Conservation (phyloP, 2,888 invertebrate genomes). For the Allygus modestus region DNA sequence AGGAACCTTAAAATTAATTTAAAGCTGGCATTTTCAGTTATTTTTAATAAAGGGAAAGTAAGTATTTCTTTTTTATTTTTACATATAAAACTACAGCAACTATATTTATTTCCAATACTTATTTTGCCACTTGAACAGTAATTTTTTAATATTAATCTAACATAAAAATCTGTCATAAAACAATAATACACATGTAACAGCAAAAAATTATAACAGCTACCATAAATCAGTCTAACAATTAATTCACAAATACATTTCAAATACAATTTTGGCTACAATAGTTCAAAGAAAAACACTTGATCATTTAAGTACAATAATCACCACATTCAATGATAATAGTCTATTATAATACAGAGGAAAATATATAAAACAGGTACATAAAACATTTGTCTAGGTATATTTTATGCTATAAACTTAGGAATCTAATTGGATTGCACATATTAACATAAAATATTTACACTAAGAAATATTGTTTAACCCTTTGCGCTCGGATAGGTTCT, state of each 20-base stretch:
- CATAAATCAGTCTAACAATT: slow-evolving; percentile 54
- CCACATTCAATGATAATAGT: background rate
- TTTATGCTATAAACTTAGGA: slow-evolving; percentile 1
- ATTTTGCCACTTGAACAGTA: background rate
- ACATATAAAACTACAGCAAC: background rate
- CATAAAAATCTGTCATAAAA: slow-evolving; percentile 27
- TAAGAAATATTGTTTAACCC: background rate
- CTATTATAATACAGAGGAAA: background rate
- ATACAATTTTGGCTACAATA: background rate
- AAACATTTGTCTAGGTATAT: background rate
- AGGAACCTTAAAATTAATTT: too few relatives aligned
- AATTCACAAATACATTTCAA: slow-evolving; percentile 26
- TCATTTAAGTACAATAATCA: background rate
- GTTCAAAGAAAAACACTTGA: background rate
- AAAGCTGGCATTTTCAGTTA: too few relatives aligned
- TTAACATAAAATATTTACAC: slow-evolving; percentile 13
- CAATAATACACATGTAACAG: slow-evolving; percentile 21
- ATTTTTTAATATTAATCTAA: background rate
- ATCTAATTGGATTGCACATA: slow-evolving; percentile 32
- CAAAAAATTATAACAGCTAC: slow-evolving; percentile 45
- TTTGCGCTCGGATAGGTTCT: too few relatives aligned
- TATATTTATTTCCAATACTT: background rate
- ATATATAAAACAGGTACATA: slow-evolving; percentile 16
- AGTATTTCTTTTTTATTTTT: background rate
- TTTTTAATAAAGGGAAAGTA: background rate